phyloP scores from a whole-genome alignment of 2,113 vertebrate genomes.

The Proterorhinus semilunaris region DNA sequence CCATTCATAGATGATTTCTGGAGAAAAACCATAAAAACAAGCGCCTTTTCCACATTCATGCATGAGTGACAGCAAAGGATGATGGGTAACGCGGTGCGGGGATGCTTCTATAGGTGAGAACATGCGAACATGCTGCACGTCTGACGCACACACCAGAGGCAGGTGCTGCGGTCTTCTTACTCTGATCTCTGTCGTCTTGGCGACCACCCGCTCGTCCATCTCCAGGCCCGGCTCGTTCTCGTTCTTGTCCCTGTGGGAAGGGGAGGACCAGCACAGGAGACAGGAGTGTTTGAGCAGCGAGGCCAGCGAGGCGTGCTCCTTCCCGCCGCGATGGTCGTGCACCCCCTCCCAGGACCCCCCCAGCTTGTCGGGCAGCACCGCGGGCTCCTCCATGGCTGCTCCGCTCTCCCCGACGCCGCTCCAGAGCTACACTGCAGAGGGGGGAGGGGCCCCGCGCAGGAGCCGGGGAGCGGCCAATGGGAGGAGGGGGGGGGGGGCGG shows the following conservation, averaged over 20 bases:
- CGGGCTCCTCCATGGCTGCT: slow-evolving; percentile 64
- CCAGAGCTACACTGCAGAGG: slow-evolving; percentile 62
- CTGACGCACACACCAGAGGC: slow-evolving; percentile 64
- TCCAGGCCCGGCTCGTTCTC: slow-evolving; percentile 42
- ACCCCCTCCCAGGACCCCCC: slow-evolving; percentile 44
- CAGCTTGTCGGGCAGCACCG: slow-evolving; percentile 58
- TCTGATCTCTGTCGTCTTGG: slow-evolving; percentile 68
- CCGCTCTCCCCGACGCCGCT: slow-evolving; percentile 37
- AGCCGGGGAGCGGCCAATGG: slow-evolving; percentile 2
- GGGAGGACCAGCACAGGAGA: slow-evolving; percentile 66
- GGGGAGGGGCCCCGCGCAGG: slow-evolving; percentile 50
- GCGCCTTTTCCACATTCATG: too few relatives aligned
- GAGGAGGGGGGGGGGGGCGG: neutral
- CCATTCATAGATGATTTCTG: too few relatives aligned
- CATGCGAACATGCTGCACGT: slow-evolving; percentile 15
- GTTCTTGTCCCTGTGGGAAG: slow-evolving; percentile 50
- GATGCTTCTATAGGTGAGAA: too few relatives aligned
- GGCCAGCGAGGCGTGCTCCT: slow-evolving; percentile 59
- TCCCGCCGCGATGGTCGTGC: slow-evolving; percentile 21
- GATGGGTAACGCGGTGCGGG: too few relatives aligned
- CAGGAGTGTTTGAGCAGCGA: slow-evolving; percentile 70
- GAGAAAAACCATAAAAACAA: too few relatives aligned
- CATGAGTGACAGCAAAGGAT: too few relatives aligned
- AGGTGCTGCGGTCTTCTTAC: slow-evolving; percentile 72
- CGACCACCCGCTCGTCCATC: slow-evolving; percentile 52